Conservation (phyloP, 37 sponge, comb jelly and placozoan species). For the Petrosia ficiformis region DNA sequence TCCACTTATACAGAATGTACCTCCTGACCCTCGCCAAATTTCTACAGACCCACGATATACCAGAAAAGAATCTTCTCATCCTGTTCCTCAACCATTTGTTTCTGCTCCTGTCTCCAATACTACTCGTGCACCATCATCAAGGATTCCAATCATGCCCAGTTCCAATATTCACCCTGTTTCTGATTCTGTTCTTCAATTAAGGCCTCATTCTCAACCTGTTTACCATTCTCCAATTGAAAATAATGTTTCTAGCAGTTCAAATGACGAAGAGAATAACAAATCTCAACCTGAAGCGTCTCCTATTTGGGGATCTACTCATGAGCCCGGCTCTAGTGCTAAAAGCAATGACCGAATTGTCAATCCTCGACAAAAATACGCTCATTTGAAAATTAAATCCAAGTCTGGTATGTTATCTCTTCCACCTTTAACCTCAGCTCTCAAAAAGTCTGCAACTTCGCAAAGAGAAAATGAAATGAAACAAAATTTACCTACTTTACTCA, state of each 20-base stretch:
- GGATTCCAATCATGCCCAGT: no score
- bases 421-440: conserved; percentile 4
- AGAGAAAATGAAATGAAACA: background rate
- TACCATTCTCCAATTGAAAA: background rate
- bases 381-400: conserved; percentile 58
- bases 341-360: conserved; percentile 1
- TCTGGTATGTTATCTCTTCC: background rate
- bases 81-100: background rate
- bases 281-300: no score
- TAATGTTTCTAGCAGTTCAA: no score
- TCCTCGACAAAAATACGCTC: conserved; percentile 49
- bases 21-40: background rate
- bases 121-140: background rate
- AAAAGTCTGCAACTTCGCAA: background rate
- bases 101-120: background rate
- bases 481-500: conserved; percentile 46
- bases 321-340: background rate
- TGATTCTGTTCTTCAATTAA: background rate
- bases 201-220: background rate
- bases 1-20: background rate
- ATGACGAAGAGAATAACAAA: no score
- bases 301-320: background rate
- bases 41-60: background rate
- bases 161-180: background rate
- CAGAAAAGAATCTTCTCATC: background rate